phyloP scores from a whole-genome alignment of 2,113 vertebrate genomes.

The Phrynosoma platyrhinos region DNA sequence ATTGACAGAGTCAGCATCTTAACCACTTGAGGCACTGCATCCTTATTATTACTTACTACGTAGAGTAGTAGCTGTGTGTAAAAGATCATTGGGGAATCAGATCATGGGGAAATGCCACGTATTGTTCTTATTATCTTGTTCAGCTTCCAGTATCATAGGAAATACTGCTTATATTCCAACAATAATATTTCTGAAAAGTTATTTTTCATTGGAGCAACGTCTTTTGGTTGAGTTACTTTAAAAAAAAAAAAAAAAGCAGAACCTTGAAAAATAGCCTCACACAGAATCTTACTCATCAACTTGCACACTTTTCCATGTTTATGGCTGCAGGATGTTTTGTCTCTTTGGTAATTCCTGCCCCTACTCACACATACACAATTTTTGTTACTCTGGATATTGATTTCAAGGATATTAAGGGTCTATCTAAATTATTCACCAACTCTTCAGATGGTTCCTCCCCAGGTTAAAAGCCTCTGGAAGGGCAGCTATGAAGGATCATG shows the following conservation, averaged over 20 bases:
- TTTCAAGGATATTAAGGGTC: background rate
- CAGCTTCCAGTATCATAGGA: background rate
- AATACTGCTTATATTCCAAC: background rate
- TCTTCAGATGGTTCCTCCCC: background rate
- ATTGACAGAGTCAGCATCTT: too few relatives aligned
- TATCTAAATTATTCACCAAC: background rate
- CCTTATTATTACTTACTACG: too few relatives aligned
- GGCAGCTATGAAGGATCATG: too few relatives aligned
- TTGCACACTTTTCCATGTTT: background rate
- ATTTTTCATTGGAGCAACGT: background rate
- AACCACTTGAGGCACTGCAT: too few relatives aligned
- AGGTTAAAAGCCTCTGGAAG: background rate
- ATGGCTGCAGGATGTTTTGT: background rate
- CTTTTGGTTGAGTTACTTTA: background rate
- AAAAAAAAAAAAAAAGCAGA: background rate
- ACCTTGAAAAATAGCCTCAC: background rate
- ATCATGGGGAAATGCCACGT: background rate
- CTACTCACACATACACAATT: background rate
- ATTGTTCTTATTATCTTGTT: background rate
- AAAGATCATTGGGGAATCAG: background rate
- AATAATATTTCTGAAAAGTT: background rate
- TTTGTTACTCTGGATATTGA: background rate
- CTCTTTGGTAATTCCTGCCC: background rate
- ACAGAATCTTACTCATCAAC: background rate
- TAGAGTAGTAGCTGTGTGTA: background rate